phyloP scores from a whole-genome alignment of 2,888 invertebrate species.

The Hirtodrosophila alboralis region DNA sequence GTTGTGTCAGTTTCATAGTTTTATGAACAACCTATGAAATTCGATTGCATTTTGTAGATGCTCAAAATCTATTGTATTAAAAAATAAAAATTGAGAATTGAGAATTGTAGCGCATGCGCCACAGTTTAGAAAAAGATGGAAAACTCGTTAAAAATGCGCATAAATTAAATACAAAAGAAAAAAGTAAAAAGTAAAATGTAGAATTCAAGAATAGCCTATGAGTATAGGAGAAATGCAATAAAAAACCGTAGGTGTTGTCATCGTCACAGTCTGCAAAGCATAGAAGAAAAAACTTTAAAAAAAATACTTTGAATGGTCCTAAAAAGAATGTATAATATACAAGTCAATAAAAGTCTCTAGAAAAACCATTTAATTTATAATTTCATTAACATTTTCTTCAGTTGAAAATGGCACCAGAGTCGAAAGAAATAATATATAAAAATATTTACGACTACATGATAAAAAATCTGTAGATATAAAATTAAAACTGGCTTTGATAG shows the following conservation, averaged over 20 bases:
- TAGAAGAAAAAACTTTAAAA: too few relatives aligned
- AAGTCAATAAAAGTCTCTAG: slow-evolving; percentile 54
- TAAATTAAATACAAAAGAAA: slow-evolving; percentile 58
- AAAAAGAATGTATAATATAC: slow-evolving; percentile 11
- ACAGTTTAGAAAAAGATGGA: slow-evolving; percentile 17
- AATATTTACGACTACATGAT: slow-evolving; percentile 22
- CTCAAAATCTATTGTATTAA: slow-evolving; percentile 31
- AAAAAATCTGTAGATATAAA: slow-evolving; percentile 1
- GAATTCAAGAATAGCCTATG: slow-evolving; percentile 17
- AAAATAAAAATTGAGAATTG: slow-evolving; percentile 23
- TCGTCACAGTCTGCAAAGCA: slow-evolving; percentile 42
- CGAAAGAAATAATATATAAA: slow-evolving; percentile 2
- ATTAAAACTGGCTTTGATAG: slow-evolving; percentile 10
- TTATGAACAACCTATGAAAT: slow-evolving; percentile 22
- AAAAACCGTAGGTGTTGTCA: slow-evolving; percentile 66
- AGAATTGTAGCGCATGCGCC: slow-evolving; percentile 69
- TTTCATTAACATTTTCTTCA: slow-evolving; percentile 59
- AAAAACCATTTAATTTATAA: slow-evolving; percentile 55
- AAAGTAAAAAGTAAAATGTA: too few relatives aligned
- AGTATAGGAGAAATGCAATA: slow-evolving; percentile 28
- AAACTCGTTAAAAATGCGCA: slow-evolving; percentile 54
- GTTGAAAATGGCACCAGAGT: slow-evolving; percentile 59
- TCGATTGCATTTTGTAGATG: slow-evolving; percentile 8
- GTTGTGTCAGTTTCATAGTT: slow-evolving; percentile 47
- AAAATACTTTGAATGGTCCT: slow-evolving; percentile 7